These are phyloP conservation scores for Pangasius krempfi DNA, from an alignment of 2,797 vertebrate species.

Conservation along the genomic window DNA sequence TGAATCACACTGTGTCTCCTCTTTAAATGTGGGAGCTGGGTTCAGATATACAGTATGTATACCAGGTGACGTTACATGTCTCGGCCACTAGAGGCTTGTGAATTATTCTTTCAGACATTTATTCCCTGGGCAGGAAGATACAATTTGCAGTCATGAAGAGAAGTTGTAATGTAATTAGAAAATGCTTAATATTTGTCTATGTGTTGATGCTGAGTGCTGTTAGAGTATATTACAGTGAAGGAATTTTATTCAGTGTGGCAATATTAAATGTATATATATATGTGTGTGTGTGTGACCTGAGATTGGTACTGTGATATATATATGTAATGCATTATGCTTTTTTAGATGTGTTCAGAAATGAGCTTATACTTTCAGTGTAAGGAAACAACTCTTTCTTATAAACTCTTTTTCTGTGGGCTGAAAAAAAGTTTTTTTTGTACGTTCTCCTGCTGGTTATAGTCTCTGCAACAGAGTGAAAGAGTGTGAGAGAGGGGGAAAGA, in stretches of 20 bases:
- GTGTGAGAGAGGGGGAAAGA: not conserved
- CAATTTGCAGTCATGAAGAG: not conserved
- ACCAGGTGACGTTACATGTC: slow-evolving; percentile 15
- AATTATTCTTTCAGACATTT: slow-evolving; percentile 13
- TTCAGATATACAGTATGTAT: not conserved
- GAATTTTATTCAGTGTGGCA: not conserved
- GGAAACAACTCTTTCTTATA: not conserved
- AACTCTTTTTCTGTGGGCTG: not conserved
- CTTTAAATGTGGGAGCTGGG: not conserved
- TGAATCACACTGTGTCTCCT: not conserved
- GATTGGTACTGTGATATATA: not conserved
- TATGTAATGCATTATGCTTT: not conserved
- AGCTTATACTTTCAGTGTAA: not conserved
- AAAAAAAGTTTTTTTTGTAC: not conserved
- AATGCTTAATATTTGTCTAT: not conserved
- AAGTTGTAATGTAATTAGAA: not conserved
- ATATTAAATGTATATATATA: not conserved
- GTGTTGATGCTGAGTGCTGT: not conserved
- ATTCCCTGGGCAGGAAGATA: not conserved
- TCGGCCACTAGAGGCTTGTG: slow-evolving; percentile 46
- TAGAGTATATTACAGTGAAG: not conserved
- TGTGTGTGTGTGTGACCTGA: not conserved
- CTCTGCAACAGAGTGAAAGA: not conserved
- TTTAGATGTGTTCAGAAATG: not conserved
- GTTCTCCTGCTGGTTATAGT: not conserved